These are phyloP conservation scores for Scaptomyza polygonia DNA, from an alignment of 2,888 invertebrate species.

Conservation along the genomic window DNA sequence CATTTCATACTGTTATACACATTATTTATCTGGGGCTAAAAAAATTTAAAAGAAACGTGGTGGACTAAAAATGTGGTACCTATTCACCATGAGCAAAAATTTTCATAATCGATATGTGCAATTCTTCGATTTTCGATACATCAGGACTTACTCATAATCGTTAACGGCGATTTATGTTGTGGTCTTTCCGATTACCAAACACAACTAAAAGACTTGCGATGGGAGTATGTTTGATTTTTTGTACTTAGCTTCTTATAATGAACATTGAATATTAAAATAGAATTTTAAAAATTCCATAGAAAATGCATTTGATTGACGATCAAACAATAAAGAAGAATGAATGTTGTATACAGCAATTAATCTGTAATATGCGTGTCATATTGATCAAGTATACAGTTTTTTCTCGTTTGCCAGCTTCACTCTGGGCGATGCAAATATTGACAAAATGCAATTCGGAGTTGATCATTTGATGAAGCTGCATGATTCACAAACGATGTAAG, in stretches of 20 bases:
- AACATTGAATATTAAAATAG: background rate
- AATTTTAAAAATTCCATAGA: too few relatives aligned
- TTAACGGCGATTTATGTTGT: background rate
- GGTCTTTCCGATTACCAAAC: background rate
- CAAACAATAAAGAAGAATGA: background rate
- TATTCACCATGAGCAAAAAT: background rate
- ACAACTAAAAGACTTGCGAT: background rate
- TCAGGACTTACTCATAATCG: background rate
- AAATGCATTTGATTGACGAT: background rate
- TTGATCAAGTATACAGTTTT: slow-evolving; percentile 13
- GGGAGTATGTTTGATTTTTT: background rate
- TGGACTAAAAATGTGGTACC: background rate
- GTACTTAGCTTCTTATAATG: too few relatives aligned
- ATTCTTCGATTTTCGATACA: background rate
- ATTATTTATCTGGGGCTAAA: too few relatives aligned
- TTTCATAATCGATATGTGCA: background rate
- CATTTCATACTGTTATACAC: too few relatives aligned
- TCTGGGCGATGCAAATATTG: slow-evolving; percentile 71
- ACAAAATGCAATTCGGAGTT: slow-evolving; percentile 79
- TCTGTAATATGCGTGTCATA: background rate
- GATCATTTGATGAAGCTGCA: slow-evolving; percentile 79
- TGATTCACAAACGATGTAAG: slow-evolving; percentile 74
- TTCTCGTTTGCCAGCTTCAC: slow-evolving; percentile 54
- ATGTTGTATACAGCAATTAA: background rate
- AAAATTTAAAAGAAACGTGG: background rate